Evolutionary conservation across 2,113 vertebrate genomes (phyloP).

Genomic region (Gadus chalcogrammus): DNA sequence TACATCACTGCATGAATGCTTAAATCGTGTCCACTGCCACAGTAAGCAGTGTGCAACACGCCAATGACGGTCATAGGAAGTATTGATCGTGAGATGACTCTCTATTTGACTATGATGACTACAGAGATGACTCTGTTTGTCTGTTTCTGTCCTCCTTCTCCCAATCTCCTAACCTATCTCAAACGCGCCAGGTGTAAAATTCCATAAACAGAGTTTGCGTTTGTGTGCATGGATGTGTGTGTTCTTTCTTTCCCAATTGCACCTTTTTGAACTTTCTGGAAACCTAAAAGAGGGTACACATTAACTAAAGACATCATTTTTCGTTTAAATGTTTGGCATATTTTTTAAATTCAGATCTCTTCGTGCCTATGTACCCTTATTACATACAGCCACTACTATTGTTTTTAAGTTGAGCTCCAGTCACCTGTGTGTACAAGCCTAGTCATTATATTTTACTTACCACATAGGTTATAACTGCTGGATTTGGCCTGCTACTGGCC

Average conservation of each 20-base stretch:
- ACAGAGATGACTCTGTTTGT: background rate
- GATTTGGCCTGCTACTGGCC: too few species aligned
- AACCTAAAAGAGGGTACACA: background rate
- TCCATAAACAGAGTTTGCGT: slow-evolving; percentile 4
- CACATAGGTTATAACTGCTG: too few species aligned
- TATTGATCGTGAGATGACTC: slow-evolving; percentile 22
- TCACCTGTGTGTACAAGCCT: too few species aligned
- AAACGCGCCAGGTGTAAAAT: background rate
- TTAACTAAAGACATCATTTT: background rate
- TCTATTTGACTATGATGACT: background rate
- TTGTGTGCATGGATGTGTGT: slow-evolving; percentile 22
- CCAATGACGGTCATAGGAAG: background rate
- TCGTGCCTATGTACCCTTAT: background rate
- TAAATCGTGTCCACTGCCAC: background rate
- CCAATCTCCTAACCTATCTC: background rate
- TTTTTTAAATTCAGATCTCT: background rate
- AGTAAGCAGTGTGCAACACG: background rate
- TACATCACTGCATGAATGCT: background rate
- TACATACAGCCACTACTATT: background rate
- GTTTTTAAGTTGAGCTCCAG: background rate
- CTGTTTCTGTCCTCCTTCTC: background rate
- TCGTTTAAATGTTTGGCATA: too few species aligned
- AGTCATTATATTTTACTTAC: too few species aligned
- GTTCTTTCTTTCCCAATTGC: slow-evolving; percentile 18
- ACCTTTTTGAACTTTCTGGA: too few species aligned